Base-by-base conservation (phyloP, 1,140 invertebrate genomes). In the Colletes latitarsis region DNA sequence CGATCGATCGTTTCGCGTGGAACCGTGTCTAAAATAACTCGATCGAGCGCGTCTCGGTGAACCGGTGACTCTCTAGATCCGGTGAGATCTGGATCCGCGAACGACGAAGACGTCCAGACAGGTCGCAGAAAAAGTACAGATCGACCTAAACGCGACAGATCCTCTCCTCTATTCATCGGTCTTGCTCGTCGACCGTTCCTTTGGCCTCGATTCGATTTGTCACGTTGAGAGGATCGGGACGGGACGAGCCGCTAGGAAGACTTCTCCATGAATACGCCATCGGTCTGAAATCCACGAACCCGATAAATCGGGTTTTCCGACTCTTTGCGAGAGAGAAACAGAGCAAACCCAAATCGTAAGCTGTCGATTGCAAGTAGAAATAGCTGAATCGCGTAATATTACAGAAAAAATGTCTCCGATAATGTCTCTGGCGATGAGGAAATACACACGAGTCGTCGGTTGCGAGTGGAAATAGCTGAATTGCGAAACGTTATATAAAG, bases 81-180 rank as follows among this genome's bases (percentile, higher is more conserved):
- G 49, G 30, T 46, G 66, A 30, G 77, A 78, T 78, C 58, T 78
- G 57, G 80, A 82, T 57, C 41, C 46, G 46, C 17, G 69, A 12
- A 39, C 57, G 60, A 39, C 60, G 49, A 14, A 43, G 21, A 60
- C 57, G 55, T 21, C 6, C 43, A 46, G 30, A 1, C 6, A 9
- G 5, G 14, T 3, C 63, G 30, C 8, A 49, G 46, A 70, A 64
- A 53, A 41, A 14, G 17, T 53, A 0, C 9, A 30, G 53, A 75
- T 63, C 78, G 64, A 81, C 49, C 73, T 81, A 81, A 69, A 77
- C 79, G 73, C 79, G 79, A 81, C 79, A 69, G 79, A 81, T 81
- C 79, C 77, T 63, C 77, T 76, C 58, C 79, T 62, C 73, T 74
- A 55, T 81, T 77, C 73, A 62, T 77, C 79, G 72, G 39, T 69